These are phyloP conservation scores for Butorides virescens DNA, from an alignment of 2,113 vertebrate genomes.

Conservation along the genomic window DNA sequence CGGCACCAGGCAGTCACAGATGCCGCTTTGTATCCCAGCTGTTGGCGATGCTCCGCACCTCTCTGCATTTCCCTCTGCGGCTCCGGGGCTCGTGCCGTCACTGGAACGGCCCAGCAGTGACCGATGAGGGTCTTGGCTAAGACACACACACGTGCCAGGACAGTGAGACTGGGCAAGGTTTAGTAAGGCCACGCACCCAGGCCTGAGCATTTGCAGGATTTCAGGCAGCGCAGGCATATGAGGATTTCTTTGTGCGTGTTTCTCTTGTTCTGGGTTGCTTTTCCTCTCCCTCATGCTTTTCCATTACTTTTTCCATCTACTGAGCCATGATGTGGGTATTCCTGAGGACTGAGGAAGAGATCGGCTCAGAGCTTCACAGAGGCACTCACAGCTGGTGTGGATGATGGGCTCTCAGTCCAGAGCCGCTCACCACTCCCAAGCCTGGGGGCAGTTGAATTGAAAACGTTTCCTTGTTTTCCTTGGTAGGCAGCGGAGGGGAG, in stretches of 20 bases:
- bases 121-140: accelerated
- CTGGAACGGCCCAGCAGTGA: background rate
- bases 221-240: background rate
- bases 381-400: accelerated
- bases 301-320: background rate
- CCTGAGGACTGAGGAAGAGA: background rate
- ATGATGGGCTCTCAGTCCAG: background rate
- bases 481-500: accelerated
- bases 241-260: background rate
- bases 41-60: accelerated
- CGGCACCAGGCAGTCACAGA: background rate
- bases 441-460: background rate
- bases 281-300: background rate
- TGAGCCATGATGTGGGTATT: background rate
- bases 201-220: background rate
- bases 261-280: background rate
- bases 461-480: background rate
- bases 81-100: accelerated
- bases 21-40: background rate
- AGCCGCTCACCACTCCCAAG: background rate
- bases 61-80: background rate
- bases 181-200: background rate
- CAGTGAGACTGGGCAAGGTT: background rate
- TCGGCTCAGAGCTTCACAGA: background rate
- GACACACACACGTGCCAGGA: background rate